These are phyloP conservation scores for Vidua chalybeata DNA, from an alignment of 2,113 vertebrate species.

Conservation along the genomic window DNA sequence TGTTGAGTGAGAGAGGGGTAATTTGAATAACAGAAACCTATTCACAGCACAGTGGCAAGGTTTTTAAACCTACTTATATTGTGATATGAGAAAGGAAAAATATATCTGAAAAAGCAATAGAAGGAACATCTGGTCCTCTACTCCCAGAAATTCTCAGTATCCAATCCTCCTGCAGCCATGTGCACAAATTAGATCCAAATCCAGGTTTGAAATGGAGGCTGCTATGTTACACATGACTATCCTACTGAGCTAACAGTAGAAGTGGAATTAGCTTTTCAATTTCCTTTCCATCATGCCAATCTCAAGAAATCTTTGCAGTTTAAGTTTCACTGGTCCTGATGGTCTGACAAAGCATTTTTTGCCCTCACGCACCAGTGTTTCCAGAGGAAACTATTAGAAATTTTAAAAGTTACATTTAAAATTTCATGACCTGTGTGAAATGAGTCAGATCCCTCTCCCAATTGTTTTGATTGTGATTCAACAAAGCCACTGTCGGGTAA, in stretches of 20 bases:
- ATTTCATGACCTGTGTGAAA: neutral
- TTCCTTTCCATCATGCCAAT: neutral
- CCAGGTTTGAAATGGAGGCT: neutral
- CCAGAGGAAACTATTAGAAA: slow-evolving; percentile 6
- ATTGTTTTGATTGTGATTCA: neutral
- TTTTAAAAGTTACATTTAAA: neutral
- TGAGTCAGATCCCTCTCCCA: neutral
- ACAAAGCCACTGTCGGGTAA: neutral
- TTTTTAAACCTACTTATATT: neutral
- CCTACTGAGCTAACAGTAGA: neutral
- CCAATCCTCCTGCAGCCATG: neutral
- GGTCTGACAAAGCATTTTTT: slow-evolving; percentile 10
- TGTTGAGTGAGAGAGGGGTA: neutral
- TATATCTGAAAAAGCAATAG: neutral
- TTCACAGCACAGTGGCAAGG: neutral
- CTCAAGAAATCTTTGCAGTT: neutral
- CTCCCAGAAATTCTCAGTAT: neutral
- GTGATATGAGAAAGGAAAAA: neutral
- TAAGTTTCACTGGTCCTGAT: neutral
- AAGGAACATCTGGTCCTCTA: neutral
- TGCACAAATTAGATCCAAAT: neutral
- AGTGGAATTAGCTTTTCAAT: neutral
- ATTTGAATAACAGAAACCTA: neutral
- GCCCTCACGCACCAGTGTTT: neutral
- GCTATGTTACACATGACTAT: neutral